Evolutionary conservation across 2,888 invertebrate genomes (phyloP).

Genomic region (Tetranychus piercei): DNA sequence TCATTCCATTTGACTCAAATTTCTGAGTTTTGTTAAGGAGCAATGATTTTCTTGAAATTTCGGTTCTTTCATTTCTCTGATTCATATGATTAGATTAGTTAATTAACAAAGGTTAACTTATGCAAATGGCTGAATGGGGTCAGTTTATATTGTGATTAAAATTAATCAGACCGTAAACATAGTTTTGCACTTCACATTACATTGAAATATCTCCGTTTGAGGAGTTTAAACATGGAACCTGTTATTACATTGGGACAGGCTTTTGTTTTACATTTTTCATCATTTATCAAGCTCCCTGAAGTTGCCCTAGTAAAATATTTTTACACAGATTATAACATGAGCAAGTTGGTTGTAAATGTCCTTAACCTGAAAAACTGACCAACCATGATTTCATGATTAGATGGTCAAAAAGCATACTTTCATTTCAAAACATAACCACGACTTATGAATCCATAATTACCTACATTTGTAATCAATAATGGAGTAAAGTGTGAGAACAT

Average conservation of each 20-base stretch:
- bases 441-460: too few species aligned
- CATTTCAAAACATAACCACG: neutral
- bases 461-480: too few species aligned
- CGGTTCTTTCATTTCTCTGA: neutral
- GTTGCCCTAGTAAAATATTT: neutral
- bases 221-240: neutral
- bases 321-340: neutral
- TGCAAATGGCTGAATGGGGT: too few species aligned
- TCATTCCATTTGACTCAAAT: too few species aligned
- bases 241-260: neutral
- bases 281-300: neutral
- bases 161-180: neutral
- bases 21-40: too few species aligned
- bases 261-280: too few species aligned
- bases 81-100: neutral
- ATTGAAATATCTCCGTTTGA: neutral
- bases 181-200: neutral
- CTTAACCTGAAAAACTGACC: neutral
- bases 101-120: neutral
- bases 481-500: too few species aligned
- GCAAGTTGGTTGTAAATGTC: neutral
- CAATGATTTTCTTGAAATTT: too few species aligned
- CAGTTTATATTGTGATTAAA: neutral
- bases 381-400: neutral
- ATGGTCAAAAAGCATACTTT: neutral